Evolutionary conservation across 2,888 invertebrate species (phyloP).

Genomic region (Drosophila melanosoma): DNA sequence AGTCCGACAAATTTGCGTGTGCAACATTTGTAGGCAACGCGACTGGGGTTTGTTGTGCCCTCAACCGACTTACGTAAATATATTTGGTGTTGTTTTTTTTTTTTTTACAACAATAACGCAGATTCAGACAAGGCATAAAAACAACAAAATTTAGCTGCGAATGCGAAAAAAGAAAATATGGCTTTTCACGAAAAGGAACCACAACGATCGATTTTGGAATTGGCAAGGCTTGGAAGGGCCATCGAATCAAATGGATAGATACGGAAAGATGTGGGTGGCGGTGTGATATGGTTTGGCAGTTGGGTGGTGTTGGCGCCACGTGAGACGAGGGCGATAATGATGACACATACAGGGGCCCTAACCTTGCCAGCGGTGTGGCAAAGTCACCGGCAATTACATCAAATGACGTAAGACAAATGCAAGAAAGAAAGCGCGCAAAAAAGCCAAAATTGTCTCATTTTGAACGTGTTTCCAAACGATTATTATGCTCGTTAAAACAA

Average conservation of each 20-base stretch:
- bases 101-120: conserved; percentile 62
- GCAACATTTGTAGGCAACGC: conserved; percentile 50
- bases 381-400: conserved; percentile 54
- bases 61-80: conserved; percentile 11
- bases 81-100: background rate
- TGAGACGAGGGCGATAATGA: conserved; percentile 70
- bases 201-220: conserved; percentile 78
- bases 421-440: conserved; percentile 26
- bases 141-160: conserved; percentile 31
- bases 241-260: conserved; percentile 12
- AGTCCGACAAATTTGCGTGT: conserved; percentile 64
- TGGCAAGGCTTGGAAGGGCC: conserved; percentile 62
- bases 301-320: conserved; percentile 35
- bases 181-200: conserved; percentile 67
- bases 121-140: conserved; percentile 49
- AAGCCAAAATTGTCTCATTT: conserved; percentile 24
- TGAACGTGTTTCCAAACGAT: conserved; percentile 18
- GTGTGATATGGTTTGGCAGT: background rate
- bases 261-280: background rate
- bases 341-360: conserved; percentile 66
- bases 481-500: conserved; percentile 4
- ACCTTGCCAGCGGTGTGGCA: conserved; percentile 50
- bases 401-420: conserved; percentile 59
- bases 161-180: conserved; percentile 51
- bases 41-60: conserved; percentile 14